Base-by-base conservation (phyloP, 2,113 vertebrate species). In the Pantherophis guttatus region DNA sequence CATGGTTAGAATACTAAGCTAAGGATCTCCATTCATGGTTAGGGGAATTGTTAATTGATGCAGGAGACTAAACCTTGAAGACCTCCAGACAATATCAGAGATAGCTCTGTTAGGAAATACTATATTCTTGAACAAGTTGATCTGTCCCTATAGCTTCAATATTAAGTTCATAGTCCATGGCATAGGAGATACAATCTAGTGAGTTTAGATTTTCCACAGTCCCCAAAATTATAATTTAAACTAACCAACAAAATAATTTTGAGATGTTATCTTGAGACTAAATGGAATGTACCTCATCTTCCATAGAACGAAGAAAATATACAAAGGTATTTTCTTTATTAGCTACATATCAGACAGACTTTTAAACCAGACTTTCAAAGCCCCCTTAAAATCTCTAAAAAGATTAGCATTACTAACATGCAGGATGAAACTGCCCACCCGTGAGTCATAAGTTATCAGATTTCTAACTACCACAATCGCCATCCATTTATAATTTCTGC, bases 361-460 rank as follows among this genome's bases (percentile, higher is more conserved):
- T 88, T 81, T 58, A 57, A 48, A 23, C 12, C 13, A 75, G 89
- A 75, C 19, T 29, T 39, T 1, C 91, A 90, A 92, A 92, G 53
- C 6, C 52, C 6, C 52, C 85, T 23, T 75, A 58, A 21, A 23
- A 8, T 81, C 93, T 93, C 87, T 21, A 3, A 58, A 21, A 5
- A 57, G 10, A 8, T 70, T 86, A 86, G 6, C 87, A 53, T 44
- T 48, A 53, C 8, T 90, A 90, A 33, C 21, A 70, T 94, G 33
- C 88, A 91, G 65, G 0, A 50, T 65, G 89, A 65, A 90, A 39
- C 8, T 3, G 0, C 86, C 65, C 2, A 39, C 53, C 6, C 0
- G 2, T 93, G 93, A 96, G 54, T 95, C 94, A 94, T 1, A 89
- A 57, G 48, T 26, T 90, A 91, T 62, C 81, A 58, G 2, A 90